phyloP scores from a whole-genome alignment of 2,797 vertebrate genomes.

The Tenualosa thibaudeaui region DNA sequence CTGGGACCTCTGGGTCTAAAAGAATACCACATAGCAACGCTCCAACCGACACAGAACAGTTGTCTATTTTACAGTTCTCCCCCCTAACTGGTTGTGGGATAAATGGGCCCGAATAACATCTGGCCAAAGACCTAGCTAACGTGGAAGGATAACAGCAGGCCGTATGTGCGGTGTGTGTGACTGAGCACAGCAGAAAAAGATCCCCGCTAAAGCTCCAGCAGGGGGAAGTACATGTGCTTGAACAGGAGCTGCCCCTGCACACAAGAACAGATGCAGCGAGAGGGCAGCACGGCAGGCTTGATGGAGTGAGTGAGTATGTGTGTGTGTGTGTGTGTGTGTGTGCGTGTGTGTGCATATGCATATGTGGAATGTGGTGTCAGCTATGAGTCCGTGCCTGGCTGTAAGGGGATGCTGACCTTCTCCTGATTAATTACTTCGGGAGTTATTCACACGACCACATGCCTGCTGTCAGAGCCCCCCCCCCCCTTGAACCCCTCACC shows the following conservation, averaged over 20 bases:
- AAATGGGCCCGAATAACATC: neutral
- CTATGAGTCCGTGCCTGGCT: constrained; percentile 55
- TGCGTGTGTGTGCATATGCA: neutral
- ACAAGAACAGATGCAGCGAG: constrained; percentile 1
- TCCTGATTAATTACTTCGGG: constrained; percentile 67
- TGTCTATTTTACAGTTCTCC: neutral
- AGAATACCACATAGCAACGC: neutral
- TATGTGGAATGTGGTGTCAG: constrained; percentile 50
- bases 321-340: constrained; percentile 24
- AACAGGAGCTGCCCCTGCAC: neutral
- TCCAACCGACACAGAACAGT: neutral
- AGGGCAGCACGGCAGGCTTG: neutral
- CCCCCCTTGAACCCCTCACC: constrained; percentile 43
- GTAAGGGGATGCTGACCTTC: constrained; percentile 64
- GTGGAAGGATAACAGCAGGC: neutral
- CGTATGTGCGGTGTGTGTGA: neutral
- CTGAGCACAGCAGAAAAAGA: neutral
- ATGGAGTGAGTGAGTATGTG: neutral
- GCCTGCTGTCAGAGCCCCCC: constrained; percentile 55
- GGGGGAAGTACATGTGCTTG: neutral
- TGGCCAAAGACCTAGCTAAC: neutral
- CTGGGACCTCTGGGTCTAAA: neutral
- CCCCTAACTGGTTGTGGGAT: neutral
- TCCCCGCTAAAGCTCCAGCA: neutral
- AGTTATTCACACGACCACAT: constrained; percentile 63